Evolutionary conservation across 2,888 invertebrate species (phyloP), one percentile per base, ranked within the genome.

Genomic region (Xanthorhoe spadicearia): DNA sequence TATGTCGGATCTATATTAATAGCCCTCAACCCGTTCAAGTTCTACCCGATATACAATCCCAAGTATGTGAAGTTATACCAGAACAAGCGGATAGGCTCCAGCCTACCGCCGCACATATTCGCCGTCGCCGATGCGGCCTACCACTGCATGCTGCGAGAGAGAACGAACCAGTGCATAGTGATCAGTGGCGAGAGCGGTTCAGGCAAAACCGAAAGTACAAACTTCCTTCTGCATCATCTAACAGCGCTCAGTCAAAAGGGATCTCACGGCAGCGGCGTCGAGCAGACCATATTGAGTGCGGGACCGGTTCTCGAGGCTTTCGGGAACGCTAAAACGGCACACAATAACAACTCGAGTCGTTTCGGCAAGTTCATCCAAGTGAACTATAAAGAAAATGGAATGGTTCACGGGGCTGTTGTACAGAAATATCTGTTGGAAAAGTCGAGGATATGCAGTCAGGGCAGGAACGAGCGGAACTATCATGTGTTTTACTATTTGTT

Each of bases 311-410:
- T 99, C 54, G 99, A 99, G 94, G 99, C 99, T 6, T 99, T 99
- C 88, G 99, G 99, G n/a, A 99, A 99, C 92, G 98, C 99, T 0
- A 99, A 98, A 93, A 99, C 99, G 38, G 97, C 98, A 2, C 98
- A 99, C 85, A 99, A 99, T 87, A 98, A 99, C 90, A 99, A 99
- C 89, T 98, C 98, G 59, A 98, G 98, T 94, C 95, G 99, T 71
- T 99, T 99, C 91, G 99, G 99, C 58, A 99, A 99, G 91, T 99
- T 99, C 88, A 98, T 99, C 77, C 98, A 99, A 94, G 97, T 99
- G 77, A 98, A 98, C 92, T 99, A 99, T 89, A 97, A 98, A 85
- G 98, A 98, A 93, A 99, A 99, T 95, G 99, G 99, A 77, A 98
- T 98, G 97, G 98, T 99, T 19, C 98, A 98, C 83, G 99, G 99